Percentiles rank a stretch among this genome's conserved stretches.
Evolutionary conservation across 2,888 invertebrate species (phyloP).

Genomic region (Coremacera marginata): DNA sequence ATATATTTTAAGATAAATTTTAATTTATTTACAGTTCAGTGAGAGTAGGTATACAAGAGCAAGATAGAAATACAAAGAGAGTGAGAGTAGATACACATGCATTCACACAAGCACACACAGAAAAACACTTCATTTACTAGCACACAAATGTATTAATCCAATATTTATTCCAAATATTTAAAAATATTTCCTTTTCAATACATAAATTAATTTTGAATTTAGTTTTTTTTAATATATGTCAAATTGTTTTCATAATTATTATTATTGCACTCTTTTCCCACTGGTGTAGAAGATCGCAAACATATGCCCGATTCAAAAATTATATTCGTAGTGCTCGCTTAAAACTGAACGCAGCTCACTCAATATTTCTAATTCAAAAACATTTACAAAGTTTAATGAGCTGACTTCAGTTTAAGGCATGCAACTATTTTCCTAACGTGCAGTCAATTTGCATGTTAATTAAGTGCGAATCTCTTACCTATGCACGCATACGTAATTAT

Average conservation of each 20-base stretch:
- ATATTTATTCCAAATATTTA: not conserved
- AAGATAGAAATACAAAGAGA: slow-evolving; percentile 7
- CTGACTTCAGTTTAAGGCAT: not conserved
- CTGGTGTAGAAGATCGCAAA: slow-evolving; percentile 41
- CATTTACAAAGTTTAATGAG: not conserved
- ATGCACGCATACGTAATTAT: slow-evolving; percentile 3
- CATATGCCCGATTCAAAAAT: too few relatives aligned
- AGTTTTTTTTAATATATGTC: slow-evolving; percentile 13
- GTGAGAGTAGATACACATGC: not conserved
- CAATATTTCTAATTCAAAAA: too few relatives aligned
- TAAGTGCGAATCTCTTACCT: not conserved
- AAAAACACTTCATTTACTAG: slow-evolving; percentile 1
- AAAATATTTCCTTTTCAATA: not conserved
- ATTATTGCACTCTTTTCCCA: slow-evolving; percentile 60
- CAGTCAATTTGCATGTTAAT: not conserved
- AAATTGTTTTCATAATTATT: slow-evolving; percentile 35
- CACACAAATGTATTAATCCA: not conserved
- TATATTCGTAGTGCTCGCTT: not conserved
- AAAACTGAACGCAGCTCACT: too few relatives aligned
- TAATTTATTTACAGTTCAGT: slow-evolving; percentile 9
- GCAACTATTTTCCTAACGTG: too few relatives aligned
- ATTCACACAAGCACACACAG: slow-evolving; percentile 15
- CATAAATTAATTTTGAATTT: slow-evolving; percentile 9
- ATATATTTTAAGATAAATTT: not conserved
- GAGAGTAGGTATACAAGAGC: not conserved